These are phyloP conservation scores for Microchirus variegatus DNA, from an alignment of 2,797 vertebrate genomes.

Conservation along the genomic window DNA sequence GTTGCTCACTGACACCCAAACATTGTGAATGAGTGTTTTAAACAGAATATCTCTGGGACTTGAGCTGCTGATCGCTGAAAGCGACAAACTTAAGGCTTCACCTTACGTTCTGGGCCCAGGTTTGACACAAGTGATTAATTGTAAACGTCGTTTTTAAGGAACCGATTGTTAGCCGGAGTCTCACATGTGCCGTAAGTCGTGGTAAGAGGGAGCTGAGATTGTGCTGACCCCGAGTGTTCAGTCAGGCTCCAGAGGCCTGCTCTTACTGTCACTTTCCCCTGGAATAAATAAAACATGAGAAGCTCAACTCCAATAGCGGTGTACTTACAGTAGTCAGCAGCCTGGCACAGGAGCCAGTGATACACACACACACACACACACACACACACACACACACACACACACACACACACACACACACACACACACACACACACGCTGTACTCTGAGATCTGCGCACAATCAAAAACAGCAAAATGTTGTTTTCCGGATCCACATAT, in stretches of 20 bases:
- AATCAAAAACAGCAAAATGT: too few species aligned
- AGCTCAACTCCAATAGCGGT: constrained; percentile 9
- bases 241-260: constrained; percentile 5
- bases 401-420: constrained; percentile 16
- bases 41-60: too few species aligned
- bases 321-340: constrained; percentile 5
- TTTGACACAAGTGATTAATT: not conserved
- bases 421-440: constrained; percentile 13
- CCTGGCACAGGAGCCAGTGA: not conserved
- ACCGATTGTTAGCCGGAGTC: not conserved
- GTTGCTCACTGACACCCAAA: too few species aligned
- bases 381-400: constrained; percentile 10
- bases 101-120: not conserved
- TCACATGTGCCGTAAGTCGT: not conserved
- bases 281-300: constrained; percentile 45
- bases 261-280: constrained; percentile 19
- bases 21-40: too few species aligned
- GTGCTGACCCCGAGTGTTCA: constrained; percentile 22
- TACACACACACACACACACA: constrained; percentile 7
- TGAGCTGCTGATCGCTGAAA: not conserved
- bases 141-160: not conserved
- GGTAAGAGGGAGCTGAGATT: constrained; percentile 6
- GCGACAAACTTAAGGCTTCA: not conserved
- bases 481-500: too few species aligned
- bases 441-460: too few species aligned